Evolutionary conservation across 2,797 vertebrate genomes (phyloP), one percentile per base, ranked within the genome.

Genomic region (Menidia menidia): DNA sequence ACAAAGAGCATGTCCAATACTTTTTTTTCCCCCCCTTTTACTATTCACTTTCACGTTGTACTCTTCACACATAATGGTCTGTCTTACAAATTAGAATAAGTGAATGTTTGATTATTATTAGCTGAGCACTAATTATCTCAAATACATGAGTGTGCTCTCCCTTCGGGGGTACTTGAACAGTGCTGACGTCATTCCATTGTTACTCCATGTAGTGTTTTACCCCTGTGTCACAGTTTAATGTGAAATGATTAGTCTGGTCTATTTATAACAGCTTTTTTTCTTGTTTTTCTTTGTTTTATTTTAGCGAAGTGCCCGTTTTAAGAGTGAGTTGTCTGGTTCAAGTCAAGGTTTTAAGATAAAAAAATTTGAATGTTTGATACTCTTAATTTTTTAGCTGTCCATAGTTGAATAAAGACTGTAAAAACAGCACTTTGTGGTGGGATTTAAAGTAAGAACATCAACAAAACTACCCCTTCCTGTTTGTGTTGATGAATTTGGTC

Each of bases 1-100:
- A 81, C 66, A 60, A 67, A 48, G n/a, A 60, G 16, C 47, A 43
- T 18, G 53, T 50, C 77, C 48, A 73, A 9, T n/a, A 18, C 48
- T 48, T 30, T 56, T n/a, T 55, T 42, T 53, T n/a, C n/a, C 31
- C 32, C 25, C 25, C 31, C 32, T 68, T 14, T 51, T 64, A 6
- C 65, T 57, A 51, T 69, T 77, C 13, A 48, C 54, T 59, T 77
- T 67, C 4, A 47, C 57, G 59, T 14, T 25, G 48, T 41, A 8
- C 47, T 11, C 14, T 32, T 19, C 9, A 60, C 41, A 35, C 42
- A 47, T 30, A 2, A 58, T 75, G 11, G 31, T 14, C 48, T 60
- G 18, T 41, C 60, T n/a, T 35, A 30, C 33, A 30, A 25, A 60
- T 71, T 61, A 8, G 72, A 71, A 65, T 55, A 56, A 74, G 55